Conservation (phyloP, 2,797 vertebrate species). For the Dallia pectoralis region DNA sequence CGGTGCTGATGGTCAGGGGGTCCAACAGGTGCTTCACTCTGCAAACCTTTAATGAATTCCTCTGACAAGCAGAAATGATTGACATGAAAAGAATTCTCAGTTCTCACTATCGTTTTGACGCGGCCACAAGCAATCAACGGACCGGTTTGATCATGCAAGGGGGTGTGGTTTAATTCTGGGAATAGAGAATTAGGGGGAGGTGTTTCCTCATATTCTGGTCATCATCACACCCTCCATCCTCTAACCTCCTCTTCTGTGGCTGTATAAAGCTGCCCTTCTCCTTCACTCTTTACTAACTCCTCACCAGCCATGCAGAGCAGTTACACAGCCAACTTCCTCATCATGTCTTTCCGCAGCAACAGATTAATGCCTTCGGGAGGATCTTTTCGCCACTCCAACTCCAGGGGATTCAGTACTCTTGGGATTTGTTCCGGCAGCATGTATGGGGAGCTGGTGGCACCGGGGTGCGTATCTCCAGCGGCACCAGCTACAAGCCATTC, state of each 20-base stretch:
- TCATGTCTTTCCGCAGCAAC: conserved; percentile 31
- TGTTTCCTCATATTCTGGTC: not conserved
- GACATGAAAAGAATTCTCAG: not conserved
- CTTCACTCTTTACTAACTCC: conserved; percentile 29
- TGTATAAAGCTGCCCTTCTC: conserved; percentile 43
- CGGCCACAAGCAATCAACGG: conserved; percentile 27
- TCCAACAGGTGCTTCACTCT: not conserved
- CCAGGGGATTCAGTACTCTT: too few relatives aligned
- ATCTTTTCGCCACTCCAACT: too few relatives aligned
- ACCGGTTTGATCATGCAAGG: too few relatives aligned
- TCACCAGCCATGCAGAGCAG: conserved; percentile 50
- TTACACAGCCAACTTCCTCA: conserved; percentile 33
- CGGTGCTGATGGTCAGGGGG: too few relatives aligned
- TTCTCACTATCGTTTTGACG: too few relatives aligned
- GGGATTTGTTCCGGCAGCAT: conserved; percentile 61
- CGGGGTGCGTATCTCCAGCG: conserved; percentile 54
- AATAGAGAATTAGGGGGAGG: not conserved
- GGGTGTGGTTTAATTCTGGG: not conserved
- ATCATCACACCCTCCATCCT: conserved; percentile 10
- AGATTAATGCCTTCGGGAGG: not conserved
- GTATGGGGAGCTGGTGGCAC: conserved; percentile 66
- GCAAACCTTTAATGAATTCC: not conserved
- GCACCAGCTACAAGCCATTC: too few relatives aligned
- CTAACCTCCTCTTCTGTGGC: conserved; percentile 6
- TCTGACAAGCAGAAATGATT: not conserved